phyloP scores from a whole-genome alignment of 1,140 invertebrate species.

The Drosophila ercepeae region DNA sequence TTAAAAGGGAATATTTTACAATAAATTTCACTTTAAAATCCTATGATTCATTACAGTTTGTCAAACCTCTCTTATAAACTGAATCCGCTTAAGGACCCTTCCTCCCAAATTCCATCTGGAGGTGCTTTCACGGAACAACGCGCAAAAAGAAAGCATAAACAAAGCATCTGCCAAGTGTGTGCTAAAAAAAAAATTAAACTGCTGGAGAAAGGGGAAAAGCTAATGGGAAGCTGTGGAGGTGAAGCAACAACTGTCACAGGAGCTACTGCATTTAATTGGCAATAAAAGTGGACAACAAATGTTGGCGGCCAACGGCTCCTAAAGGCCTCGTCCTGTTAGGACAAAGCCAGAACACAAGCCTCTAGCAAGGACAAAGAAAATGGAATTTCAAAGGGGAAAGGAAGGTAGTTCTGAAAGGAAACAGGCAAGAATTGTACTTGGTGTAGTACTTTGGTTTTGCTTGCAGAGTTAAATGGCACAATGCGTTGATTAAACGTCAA shows the following conservation, averaged over 20 bases:
- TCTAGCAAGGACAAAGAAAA: slow-evolving; percentile 6
- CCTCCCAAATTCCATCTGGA: slow-evolving; percentile 10
- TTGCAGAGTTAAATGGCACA: slow-evolving; percentile 74
- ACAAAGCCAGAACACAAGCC: background rate
- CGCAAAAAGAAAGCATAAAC: slow-evolving; percentile 27
- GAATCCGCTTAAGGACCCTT: background rate
- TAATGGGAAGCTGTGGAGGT: background rate
- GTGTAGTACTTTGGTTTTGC: slow-evolving; percentile 53
- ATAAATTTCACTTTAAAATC: background rate
- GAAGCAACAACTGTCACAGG: slow-evolving; percentile 20
- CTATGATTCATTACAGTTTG: no score
- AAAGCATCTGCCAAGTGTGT: slow-evolving; percentile 39
- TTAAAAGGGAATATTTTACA: background rate
- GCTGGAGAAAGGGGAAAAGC: background rate
- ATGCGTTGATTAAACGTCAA: slow-evolving; percentile 78
- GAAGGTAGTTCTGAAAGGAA: background rate
- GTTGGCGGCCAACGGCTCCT: slow-evolving; percentile 17
- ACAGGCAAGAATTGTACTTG: slow-evolving; percentile 33
- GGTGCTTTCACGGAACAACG: slow-evolving; percentile 13
- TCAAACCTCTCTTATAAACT: background rate
- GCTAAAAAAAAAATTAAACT: slow-evolving; percentile 46
- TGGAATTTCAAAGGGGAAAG: background rate
- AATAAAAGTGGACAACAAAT: slow-evolving; percentile 75
- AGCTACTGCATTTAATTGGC: slow-evolving; percentile 73
- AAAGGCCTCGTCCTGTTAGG: background rate